Conservation (phyloP, 2,797 vertebrate genomes). For the Labeo calbasu region DNA sequence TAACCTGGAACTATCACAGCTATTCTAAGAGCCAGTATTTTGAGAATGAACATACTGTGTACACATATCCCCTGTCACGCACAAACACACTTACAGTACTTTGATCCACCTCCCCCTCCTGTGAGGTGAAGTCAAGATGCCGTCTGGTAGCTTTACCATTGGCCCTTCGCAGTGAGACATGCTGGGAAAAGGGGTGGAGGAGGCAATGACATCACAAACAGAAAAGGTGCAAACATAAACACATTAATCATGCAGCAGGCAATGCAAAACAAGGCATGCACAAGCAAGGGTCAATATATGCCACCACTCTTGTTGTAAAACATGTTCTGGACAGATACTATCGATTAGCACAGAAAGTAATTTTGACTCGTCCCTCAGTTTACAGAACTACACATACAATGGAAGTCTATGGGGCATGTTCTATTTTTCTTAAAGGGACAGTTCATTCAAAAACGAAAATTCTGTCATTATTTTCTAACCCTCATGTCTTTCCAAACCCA, state of each 20-base stretch:
- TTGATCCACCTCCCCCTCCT: constrained; percentile 81
- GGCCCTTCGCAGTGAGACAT: constrained; percentile 80
- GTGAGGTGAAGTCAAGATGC: constrained; percentile 82
- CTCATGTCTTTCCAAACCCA: background rate
- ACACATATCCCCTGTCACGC: constrained; percentile 38
- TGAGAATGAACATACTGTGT: constrained; percentile 17
- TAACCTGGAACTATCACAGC: constrained; percentile 10
- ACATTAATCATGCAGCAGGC: constrained; percentile 61
- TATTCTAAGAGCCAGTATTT: background rate
- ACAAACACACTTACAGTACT: constrained; percentile 77
- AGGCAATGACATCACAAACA: constrained; percentile 55
- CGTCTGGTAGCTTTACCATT: constrained; percentile 78
- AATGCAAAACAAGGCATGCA: constrained; percentile 12
- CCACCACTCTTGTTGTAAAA: background rate
- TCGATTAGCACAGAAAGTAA: background rate
- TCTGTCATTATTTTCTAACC: background rate
- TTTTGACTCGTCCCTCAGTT: background rate
- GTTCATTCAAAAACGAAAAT: background rate
- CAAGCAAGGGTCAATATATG: constrained; percentile 12
- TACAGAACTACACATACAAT: background rate
- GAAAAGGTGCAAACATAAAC: constrained; percentile 66
- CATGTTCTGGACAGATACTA: background rate
- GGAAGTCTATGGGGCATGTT: background rate
- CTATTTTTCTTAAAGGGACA: background rate
- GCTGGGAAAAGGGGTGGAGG: constrained; percentile 75